Evolutionary conservation across 1,140 invertebrate genomes (phyloP), one percentile per base, ranked within the genome.

Genomic region (Magallana ariakensis): DNA sequence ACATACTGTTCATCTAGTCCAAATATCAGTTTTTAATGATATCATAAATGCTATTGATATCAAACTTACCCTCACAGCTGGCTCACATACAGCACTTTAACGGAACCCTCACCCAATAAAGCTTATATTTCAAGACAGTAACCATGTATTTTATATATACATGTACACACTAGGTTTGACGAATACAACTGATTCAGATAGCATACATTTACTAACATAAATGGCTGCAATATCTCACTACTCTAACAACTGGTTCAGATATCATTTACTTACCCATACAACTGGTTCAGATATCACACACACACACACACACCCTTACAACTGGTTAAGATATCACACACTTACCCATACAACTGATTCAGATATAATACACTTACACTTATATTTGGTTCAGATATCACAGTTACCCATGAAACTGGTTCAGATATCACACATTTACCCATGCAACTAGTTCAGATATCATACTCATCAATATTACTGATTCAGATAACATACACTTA

Each of bases 301-400:
- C 33, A n/a, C n/a, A 6, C 6, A 53, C 54, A 93, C 96, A 95
- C 95, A 98, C 95, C 97, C 96, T 94, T 98, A 99, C 16, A 99
- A 95, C 91, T 19, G 9, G 26, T 53, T 16, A 10, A 81, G 2
- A 81, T 81, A 81, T 16, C 33, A 6, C 6, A 53, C 54, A 93
- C 96, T 95, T 95, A 98, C 19, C 26, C 96, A 94, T 98, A 99
- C 16, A 85, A 46, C 58, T 66, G 0, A 26, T 26, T 53, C 5
- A 66, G 60, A 46, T 70, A 70, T 26, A 9, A 10, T 19, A 75
- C 19, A 26, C 22, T 26, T 26, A 26, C 0, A 1, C 8, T 19
- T 19, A 66, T 19, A 66, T 6, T 22, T 60, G 58, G 58, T 60
- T 58, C 10, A 58, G 8, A 58, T 60, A 60, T 60, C 58, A 60